A percentile compares a stretch with the other conserved stretches of the same genome.
These are phyloP conservation scores for Hydrolagus colliei DNA, from an alignment of 2,797 vertebrate species.

Conservation along the genomic window DNA sequence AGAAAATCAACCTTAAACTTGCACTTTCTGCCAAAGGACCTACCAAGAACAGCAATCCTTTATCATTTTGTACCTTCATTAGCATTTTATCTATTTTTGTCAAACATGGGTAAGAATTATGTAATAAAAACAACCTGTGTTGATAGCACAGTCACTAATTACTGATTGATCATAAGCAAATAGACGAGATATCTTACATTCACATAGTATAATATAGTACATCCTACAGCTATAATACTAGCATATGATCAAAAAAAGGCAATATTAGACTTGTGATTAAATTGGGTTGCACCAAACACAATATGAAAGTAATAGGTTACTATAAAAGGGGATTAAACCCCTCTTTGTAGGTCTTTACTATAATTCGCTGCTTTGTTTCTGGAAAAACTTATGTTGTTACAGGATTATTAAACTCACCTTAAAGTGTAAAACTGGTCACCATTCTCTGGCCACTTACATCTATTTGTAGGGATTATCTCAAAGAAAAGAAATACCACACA, in stretches of 20 bases:
- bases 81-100: slow-evolving; percentile 49
- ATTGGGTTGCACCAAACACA: slow-evolving; percentile 23
- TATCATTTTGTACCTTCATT: slow-evolving; percentile 63
- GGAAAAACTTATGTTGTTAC: background rate
- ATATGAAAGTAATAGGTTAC: slow-evolving; percentile 18
- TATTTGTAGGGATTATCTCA: slow-evolving; percentile 29
- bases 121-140: slow-evolving; percentile 65
- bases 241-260: slow-evolving; percentile 63
- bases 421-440: slow-evolving; percentile 14
- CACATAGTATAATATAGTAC: slow-evolving; percentile 63
- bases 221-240: slow-evolving; percentile 63
- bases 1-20: slow-evolving; percentile 47
- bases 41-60: slow-evolving; percentile 54
- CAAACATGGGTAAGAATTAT: slow-evolving; percentile 51
- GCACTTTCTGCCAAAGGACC: slow-evolving; percentile 47
- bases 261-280: slow-evolving; percentile 53
- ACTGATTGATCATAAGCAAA: slow-evolving; percentile 58
- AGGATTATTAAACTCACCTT: slow-evolving; percentile 19
- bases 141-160: slow-evolving; percentile 61
- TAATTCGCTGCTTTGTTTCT: slow-evolving; percentile 13
- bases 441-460: slow-evolving; percentile 2
- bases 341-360: slow-evolving; percentile 4
- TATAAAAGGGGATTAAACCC: background rate
- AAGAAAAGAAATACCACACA: slow-evolving; percentile 27
- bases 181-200: slow-evolving; percentile 60